Evolutionary conservation across 2,888 invertebrate genomes (phyloP), one percentile per base, ranked within the genome.

Genomic region (Agrochola litura): DNA sequence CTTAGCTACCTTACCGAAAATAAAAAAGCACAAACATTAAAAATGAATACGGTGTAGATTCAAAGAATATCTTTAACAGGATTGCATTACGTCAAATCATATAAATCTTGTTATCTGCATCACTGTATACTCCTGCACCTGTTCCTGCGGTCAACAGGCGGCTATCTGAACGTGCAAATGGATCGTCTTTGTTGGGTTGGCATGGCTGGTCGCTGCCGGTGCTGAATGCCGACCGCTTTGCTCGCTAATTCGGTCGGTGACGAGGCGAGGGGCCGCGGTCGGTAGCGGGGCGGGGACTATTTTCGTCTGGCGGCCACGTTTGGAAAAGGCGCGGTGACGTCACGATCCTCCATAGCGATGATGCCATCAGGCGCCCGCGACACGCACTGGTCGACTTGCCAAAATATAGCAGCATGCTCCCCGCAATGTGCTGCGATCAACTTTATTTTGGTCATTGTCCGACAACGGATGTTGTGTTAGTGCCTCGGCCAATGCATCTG

Each of bases 231-330:
- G 91, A 86, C 89, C 90, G 91, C 86, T 91, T 90, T 90, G 91
- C 89, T 91, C 91, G 93, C 96, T 96, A 96, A 95, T 94, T 96
- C 93, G 86, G 96, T 95, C 96, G 96, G 95, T 96, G 96, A 96
- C 95, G 94, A 91, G 89, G 91, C 89, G 91, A 92, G 95, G 93
- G 95, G 95, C 93, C 92, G 92, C 91, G 90, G 90, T 88, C 86
- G 93, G 93, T 91, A 92, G 95, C 91, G 95, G 94, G 93, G 94
- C 93, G 95, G 95, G 95, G 94, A 93, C 96, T 96, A 96, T 96
- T 96, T 96, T 96, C 94, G 96, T 96, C 96, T 96, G 96, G 95
- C 96, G 95, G 96, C 95, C 96, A 95, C 96, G 96, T 96, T 96
- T 96, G 96, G 95, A 96, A 96, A 96, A 96, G 95, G 96, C 93